Conservation (phyloP, 2,797 vertebrate genomes). For the Trachops cirrhosus region DNA sequence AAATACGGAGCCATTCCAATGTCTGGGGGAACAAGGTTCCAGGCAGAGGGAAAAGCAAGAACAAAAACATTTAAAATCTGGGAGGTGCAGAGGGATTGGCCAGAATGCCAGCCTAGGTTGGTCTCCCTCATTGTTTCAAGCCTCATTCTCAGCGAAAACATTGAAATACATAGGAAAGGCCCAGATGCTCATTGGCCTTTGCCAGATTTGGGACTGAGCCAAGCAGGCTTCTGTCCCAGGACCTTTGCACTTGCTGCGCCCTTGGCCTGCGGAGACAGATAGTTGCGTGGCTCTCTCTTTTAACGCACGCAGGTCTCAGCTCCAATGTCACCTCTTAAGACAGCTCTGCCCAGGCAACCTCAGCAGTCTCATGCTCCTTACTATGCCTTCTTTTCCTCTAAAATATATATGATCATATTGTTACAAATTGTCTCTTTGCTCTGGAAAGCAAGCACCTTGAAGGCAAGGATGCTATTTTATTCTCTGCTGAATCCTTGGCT, state of each 20-base stretch:
- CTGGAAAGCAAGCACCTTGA: neutral
- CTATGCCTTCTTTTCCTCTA: neutral
- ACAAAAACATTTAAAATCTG: constrained; percentile 1
- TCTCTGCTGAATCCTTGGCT: neutral
- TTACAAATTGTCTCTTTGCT: neutral
- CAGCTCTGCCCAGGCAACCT: neutral
- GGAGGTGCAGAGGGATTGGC: neutral
- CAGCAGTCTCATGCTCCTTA: neutral
- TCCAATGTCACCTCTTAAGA: neutral
- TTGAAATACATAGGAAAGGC: neutral
- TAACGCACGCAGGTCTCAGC: neutral
- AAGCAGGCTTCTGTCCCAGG: neutral
- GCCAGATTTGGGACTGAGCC: neutral
- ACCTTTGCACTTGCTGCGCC: neutral
- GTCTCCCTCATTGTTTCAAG: neutral
- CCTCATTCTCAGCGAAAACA: neutral
- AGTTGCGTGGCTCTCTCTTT: neutral
- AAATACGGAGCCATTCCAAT: neutral
- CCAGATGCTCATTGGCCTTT: neutral
- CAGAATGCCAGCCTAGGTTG: neutral
- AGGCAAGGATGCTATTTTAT: constrained; percentile 9
- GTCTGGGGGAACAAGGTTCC: neutral
- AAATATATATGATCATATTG: neutral
- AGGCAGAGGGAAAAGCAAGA: neutral
- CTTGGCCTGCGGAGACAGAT: neutral